Evolutionary conservation across 2,797 vertebrate genomes (phyloP).

Genomic region (Chrosomus eos): DNA sequence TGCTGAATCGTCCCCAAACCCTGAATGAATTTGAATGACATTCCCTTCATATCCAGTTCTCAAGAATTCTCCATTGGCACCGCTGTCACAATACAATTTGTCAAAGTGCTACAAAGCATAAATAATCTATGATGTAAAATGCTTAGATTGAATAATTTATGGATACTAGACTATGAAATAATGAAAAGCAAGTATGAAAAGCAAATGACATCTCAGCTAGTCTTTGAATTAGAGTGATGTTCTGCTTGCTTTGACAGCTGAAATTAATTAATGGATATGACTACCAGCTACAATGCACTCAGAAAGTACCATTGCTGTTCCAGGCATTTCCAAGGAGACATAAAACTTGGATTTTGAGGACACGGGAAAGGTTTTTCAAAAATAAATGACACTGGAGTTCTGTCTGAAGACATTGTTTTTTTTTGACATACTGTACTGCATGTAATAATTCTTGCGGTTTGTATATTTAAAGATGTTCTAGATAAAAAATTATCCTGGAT

Average conservation of each 20-base stretch:
- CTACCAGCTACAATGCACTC: neutral
- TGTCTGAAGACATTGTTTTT: neutral
- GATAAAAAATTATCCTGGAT: neutral
- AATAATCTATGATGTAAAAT: constrained; percentile 46
- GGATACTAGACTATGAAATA: constrained; percentile 39
- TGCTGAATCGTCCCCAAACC: constrained; percentile 15
- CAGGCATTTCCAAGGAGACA: neutral
- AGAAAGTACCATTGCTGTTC: neutral
- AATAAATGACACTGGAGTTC: neutral
- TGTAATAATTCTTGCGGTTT: neutral
- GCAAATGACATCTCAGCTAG: constrained; percentile 26
- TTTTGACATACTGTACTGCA: neutral
- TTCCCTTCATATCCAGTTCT: constrained; percentile 33
- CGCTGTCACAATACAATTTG: constrained; percentile 41
- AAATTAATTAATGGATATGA: constrained; percentile 36
- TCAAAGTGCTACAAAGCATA: constrained; percentile 46
- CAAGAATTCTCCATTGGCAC: constrained; percentile 36
- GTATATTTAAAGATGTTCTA: constrained; percentile 6
- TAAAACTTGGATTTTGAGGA: constrained; percentile 8
- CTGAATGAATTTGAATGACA: constrained; percentile 28
- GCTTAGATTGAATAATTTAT: constrained; percentile 42
- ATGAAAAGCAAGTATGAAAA: constrained; percentile 46
- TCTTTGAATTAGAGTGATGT: constrained; percentile 44
- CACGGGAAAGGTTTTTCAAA: neutral
- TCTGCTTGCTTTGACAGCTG: constrained; percentile 35